Conservation (phyloP, 2,113 vertebrate species). For the Melanocharis versteri region DNA sequence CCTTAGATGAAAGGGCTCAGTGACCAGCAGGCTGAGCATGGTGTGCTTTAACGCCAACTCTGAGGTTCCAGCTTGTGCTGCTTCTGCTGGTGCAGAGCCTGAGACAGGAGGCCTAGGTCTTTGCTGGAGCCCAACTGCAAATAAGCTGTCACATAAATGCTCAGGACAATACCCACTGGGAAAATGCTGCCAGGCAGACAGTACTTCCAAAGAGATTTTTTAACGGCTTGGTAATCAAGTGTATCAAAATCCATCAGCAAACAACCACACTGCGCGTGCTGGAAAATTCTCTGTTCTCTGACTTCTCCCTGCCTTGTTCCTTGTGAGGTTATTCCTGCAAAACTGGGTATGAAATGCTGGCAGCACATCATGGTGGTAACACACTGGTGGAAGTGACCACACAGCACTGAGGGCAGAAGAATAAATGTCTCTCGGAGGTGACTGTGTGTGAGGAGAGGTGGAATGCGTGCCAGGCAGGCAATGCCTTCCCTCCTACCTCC, state of each 20-base stretch:
- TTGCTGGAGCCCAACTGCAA: neutral
- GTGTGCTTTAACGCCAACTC: neutral
- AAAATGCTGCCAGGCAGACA: neutral
- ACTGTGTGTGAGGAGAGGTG: fast-evolving
- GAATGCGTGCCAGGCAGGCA: neutral
- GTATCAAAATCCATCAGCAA: neutral
- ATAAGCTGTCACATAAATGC: neutral
- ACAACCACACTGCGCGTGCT: neutral
- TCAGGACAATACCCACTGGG: neutral
- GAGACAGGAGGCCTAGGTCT: neutral
- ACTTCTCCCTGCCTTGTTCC: neutral
- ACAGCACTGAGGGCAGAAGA: neutral
- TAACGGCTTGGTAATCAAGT: neutral
- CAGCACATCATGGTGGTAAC: neutral
- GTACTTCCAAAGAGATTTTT: neutral
- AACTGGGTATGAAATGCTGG: neutral
- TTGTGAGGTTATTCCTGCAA: neutral
- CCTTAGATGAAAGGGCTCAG: neutral
- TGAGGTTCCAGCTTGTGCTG: neutral
- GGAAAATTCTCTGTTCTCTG: neutral
- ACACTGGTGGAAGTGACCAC: neutral
- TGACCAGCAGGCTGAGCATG: neutral
- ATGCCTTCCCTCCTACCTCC: neutral
- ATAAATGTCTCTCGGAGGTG: neutral
- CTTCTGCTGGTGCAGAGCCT: neutral